phyloP scores from a whole-genome alignment of 2,113 vertebrate genomes.

The Progne subis region DNA sequence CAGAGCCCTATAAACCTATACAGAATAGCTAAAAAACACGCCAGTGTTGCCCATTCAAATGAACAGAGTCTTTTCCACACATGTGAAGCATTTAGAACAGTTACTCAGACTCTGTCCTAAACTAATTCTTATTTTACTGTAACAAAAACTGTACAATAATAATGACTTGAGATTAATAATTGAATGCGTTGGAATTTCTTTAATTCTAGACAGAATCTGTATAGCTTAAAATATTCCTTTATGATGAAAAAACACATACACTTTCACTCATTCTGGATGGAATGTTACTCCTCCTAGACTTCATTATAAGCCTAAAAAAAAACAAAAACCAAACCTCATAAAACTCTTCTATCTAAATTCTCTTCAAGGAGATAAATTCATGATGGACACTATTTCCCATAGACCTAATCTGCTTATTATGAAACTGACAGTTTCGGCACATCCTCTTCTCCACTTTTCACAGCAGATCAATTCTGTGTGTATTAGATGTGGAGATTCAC shows the following conservation, averaged over 20 bases:
- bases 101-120: neutral
- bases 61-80: neutral
- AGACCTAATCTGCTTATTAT: neutral
- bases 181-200: neutral
- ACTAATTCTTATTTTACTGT: neutral
- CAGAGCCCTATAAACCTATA: neutral
- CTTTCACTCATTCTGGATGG: neutral
- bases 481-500: neutral
- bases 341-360: neutral
- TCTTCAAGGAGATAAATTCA: neutral
- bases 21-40: neutral
- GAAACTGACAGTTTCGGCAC: neutral
- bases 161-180: neutral
- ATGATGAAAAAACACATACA: neutral
- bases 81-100: neutral
- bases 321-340: neutral
- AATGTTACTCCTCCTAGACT: neutral
- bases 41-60: neutral
- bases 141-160: neutral
- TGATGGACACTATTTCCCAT: neutral
- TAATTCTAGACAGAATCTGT: neutral
- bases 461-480: neutral
- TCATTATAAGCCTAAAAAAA: neutral
- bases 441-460: neutral
- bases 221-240: neutral